Evolutionary conservation across 2,113 vertebrate species (phyloP).

Genomic region (Phrynosoma blainvillii): DNA sequence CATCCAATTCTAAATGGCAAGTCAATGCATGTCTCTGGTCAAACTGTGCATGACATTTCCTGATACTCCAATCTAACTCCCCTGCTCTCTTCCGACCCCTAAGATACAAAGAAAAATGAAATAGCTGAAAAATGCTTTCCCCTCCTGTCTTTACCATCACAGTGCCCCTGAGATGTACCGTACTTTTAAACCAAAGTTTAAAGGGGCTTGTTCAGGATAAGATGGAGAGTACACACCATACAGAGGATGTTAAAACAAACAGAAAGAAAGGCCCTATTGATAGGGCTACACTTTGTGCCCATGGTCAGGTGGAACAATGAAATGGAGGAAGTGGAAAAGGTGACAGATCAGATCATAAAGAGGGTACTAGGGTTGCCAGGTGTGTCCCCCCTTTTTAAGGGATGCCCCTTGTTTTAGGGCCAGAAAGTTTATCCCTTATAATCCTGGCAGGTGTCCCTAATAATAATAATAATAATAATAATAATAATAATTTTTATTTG

Average conservation of each 20-base stretch:
- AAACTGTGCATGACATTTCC: neutral
- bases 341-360: neutral
- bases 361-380: no score
- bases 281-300: neutral
- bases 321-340: neutral
- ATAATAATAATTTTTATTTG: no score
- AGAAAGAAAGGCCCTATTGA: neutral
- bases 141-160: neutral
- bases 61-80: neutral
- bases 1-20: constrained; percentile 4
- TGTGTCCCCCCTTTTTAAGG: no score
- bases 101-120: neutral
- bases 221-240: neutral
- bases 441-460: no score
- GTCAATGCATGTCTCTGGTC: neutral
- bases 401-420: no score
- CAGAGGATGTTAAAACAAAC: neutral
- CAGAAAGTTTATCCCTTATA: no score
- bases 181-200: neutral
- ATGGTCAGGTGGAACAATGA: neutral
- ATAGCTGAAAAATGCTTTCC: neutral
- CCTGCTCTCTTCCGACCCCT: neutral
- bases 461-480: no score
- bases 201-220: neutral
- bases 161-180: neutral